A percentile compares a stretch with the other conserved stretches of the same genome.
phyloP scores from a whole-genome alignment of 2,113 vertebrate genomes.

The Cheirogaleus medius region DNA sequence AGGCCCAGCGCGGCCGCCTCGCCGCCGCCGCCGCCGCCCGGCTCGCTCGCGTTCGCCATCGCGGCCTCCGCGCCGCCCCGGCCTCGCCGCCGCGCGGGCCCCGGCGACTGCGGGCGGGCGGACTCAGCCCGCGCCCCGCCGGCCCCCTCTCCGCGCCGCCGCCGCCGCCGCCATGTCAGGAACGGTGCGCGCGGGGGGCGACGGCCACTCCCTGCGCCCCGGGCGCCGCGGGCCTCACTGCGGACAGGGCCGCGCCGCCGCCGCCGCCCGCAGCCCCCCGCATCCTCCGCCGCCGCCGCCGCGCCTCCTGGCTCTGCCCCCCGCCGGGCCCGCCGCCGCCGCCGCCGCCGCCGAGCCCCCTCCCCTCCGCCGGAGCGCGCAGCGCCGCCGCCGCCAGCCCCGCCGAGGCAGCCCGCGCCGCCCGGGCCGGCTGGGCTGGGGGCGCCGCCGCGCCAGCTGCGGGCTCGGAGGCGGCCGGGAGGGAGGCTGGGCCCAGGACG shows the following conservation, averaged over 20 bases:
- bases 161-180: slow-evolving; percentile 74
- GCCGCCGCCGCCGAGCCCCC: slow-evolving; percentile 66
- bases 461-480: slow-evolving; percentile 25
- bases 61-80: slow-evolving; percentile 68
- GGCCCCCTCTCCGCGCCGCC: slow-evolving; percentile 29
- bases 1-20: slow-evolving; percentile 86
- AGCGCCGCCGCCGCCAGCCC: slow-evolving; percentile 48
- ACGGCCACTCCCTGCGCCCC: slow-evolving; percentile 71
- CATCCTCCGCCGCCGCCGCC: slow-evolving; percentile 65
- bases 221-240: slow-evolving; percentile 64
- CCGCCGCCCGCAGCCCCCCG: slow-evolving; percentile 13
- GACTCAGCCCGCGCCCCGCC: slow-evolving; percentile 49
- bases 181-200: slow-evolving; percentile 64
- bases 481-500: slow-evolving; percentile 70
- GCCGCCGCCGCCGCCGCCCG: slow-evolving; percentile 86
- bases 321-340: slow-evolving; percentile 53
- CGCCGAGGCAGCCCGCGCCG: slow-evolving; percentile 62
- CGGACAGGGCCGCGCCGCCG: slow-evolving; percentile 41
- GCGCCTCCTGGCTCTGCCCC: slow-evolving; percentile 75
- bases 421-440: slow-evolving; percentile 64
- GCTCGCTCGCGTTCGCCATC: slow-evolving; percentile 94
- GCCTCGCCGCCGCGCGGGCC: slow-evolving; percentile 48
- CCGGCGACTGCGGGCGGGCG: slow-evolving; percentile 36
- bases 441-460: slow-evolving; percentile 46
- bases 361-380: slow-evolving; percentile 66